Conservation (phyloP, 2,888 invertebrate genomes). For the Pollenia angustigena region DNA sequence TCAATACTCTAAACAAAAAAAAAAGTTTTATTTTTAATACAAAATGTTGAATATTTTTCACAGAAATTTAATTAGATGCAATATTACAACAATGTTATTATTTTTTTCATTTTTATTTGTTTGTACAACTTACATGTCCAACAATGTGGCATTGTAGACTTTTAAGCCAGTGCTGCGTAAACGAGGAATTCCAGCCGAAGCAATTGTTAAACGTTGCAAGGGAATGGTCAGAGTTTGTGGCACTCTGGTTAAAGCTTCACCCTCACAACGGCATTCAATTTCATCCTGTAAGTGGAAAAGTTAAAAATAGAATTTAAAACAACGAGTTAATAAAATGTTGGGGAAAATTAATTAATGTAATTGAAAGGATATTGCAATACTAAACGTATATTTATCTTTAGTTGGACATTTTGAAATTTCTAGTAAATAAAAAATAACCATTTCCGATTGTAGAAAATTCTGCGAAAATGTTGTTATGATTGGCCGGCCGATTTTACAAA, state of each 20-base stretch:
- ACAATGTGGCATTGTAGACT: slow-evolving; percentile 80
- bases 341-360: neutral
- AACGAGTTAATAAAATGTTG: neutral
- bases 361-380: too few relatives aligned
- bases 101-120: neutral
- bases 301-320: neutral
- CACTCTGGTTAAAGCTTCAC: slow-evolving; percentile 81
- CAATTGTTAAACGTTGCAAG: slow-evolving; percentile 82
- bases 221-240: slow-evolving; percentile 82
- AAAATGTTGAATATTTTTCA: neutral
- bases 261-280: slow-evolving; percentile 83
- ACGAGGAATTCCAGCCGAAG: slow-evolving; percentile 81
- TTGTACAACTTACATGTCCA: slow-evolving; percentile 81
- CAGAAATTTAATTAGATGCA: neutral
- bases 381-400: too few relatives aligned
- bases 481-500: too few relatives aligned
- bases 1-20: slow-evolving; percentile 77
- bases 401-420: too few relatives aligned
- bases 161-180: slow-evolving; percentile 82
- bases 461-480: too few relatives aligned
- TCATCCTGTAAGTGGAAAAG: slow-evolving; percentile 78
- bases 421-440: too few relatives aligned
- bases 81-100: neutral
- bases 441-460: too few relatives aligned
- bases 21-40: neutral